Conservation (phyloP, 2,888 invertebrate species). For the Agrotis puta region DNA sequence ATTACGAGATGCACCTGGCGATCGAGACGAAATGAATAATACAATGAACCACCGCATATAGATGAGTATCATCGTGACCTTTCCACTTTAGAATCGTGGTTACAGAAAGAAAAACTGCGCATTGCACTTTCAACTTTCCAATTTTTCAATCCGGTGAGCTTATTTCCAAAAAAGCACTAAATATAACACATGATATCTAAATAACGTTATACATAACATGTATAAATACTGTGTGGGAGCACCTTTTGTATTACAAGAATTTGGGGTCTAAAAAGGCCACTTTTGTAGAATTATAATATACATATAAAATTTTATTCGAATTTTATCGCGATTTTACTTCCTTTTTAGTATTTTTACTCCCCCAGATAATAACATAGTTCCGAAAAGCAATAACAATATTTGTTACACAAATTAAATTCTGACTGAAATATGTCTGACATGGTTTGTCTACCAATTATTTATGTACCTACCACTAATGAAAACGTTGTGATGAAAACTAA, state of each 20-base stretch:
- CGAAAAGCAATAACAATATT: slow-evolving; percentile 2
- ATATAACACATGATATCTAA: too few species aligned
- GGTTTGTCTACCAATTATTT: slow-evolving; percentile 26
- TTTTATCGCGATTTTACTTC: too few species aligned
- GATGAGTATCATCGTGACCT: slow-evolving; percentile 43
- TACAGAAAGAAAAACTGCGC: background rate
- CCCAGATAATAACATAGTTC: too few species aligned
- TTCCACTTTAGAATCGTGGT: slow-evolving; percentile 14
- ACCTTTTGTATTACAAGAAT: too few species aligned
- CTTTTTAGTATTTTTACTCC: too few species aligned
- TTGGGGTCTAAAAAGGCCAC: too few species aligned
- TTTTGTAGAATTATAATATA: too few species aligned
- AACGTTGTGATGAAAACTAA: slow-evolving; percentile 45
- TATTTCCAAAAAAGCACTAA: too few species aligned
- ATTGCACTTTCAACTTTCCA: background rate
- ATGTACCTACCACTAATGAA: slow-evolving; percentile 32
- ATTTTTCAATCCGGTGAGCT: too few species aligned
- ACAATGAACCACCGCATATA: slow-evolving; percentile 37
- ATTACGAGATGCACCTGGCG: slow-evolving; percentile 30
- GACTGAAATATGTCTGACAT: slow-evolving; percentile 5
- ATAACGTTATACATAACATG: too few species aligned
- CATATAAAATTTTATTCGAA: too few species aligned
- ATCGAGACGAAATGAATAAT: slow-evolving; percentile 48
- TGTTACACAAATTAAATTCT: slow-evolving; percentile 24
- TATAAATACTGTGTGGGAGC: too few species aligned